Evolutionary conservation across 1,140 invertebrate species (phyloP), one percentile per base, ranked within the genome.

Genomic region (Papilio xuthus): DNA sequence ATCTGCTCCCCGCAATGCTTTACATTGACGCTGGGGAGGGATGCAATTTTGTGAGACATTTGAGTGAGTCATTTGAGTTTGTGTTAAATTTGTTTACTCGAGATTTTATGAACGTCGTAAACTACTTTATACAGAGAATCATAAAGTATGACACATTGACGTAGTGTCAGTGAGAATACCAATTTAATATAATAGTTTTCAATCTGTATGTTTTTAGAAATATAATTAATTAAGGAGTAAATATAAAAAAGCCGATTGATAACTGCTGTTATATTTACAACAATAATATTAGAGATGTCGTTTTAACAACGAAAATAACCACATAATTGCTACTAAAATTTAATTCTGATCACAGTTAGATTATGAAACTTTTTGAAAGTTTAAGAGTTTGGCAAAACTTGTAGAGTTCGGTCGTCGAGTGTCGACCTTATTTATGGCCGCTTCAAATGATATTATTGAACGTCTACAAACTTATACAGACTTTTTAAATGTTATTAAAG

Each of bases 31-130:
- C 44, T 47, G 10, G n/a, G n/a, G 23, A 26, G 56, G 56, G 56
- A 26, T 67, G 60, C 60, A 67, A 28, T 67, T 67, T 28, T 15
- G 12, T 67, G 60, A 67, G 23, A 67, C 26, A 28, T 67, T 67
- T 67, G 26, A 67, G 12, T 60, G 60, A 67, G 23, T 67, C 26
- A 67, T 67, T 28, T 15, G 23, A 28, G 26, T 2, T 28, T 12
- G 60, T 28, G 60, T 28, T 32, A 28, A 28, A 28, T 28, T 67
- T 67, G 23, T 28, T 28, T 67, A 67, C 23, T 67, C 26, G 6
- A 67, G 13, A 67, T 28, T 67, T 67, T 67, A 67, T 32, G 60
- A 67, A 4, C 4, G 26, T 32, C 60, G 26, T 67, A 67, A 28
- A 67, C 60, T 28, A 67, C 12, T 67, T 28, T 67, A 67, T 67